phyloP scores from a whole-genome alignment of 64 coral and sea anemone genomes.

The Stichodactyla helianthus region DNA sequence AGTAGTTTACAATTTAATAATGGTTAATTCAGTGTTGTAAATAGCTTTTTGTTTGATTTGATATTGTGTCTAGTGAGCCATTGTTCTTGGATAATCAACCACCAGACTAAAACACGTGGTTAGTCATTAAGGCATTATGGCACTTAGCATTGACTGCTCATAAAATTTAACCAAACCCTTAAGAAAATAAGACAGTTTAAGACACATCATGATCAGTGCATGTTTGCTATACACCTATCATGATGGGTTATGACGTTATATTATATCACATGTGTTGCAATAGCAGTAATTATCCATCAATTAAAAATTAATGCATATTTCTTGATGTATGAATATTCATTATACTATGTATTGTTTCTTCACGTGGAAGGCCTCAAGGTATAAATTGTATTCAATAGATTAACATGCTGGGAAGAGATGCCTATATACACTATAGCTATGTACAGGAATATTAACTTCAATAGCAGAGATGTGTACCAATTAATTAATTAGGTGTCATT shows the following conservation, averaged over 20 bases:
- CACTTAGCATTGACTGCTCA: background rate
- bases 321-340: background rate
- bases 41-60: background rate
- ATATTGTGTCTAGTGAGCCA: background rate
- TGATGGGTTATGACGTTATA: too few relatives aligned
- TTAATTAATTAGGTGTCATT: background rate
- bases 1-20: background rate
- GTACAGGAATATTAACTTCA: background rate
- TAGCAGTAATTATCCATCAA: background rate
- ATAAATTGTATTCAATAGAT: background rate
- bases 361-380: background rate
- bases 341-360: constrained; percentile 3
- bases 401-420: constrained; percentile 1
- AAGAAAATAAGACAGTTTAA: background rate
- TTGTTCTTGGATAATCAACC: background rate
- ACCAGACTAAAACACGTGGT: background rate
- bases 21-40: background rate
- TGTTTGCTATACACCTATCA: too few relatives aligned
- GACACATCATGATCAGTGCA: background rate
- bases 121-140: background rate
- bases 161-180: background rate
- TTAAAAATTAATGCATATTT: background rate
- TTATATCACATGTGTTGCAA: background rate
- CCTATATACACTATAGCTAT: background rate
- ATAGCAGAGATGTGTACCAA: background rate